Evolutionary conservation across 2,888 invertebrate species (phyloP).

Genomic region (Baronia brevicornis): DNA sequence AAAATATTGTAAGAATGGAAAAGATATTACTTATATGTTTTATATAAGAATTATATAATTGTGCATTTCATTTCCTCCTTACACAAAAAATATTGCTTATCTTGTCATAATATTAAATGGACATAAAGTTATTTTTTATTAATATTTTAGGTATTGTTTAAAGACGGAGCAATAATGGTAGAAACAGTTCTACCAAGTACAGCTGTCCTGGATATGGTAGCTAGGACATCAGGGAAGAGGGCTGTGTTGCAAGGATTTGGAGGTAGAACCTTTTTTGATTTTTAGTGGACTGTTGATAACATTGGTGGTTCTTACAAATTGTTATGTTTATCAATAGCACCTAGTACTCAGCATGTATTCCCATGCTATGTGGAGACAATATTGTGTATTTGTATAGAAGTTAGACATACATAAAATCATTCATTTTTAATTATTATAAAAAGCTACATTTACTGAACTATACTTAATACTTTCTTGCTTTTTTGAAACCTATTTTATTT

Average conservation of each 20-base stretch:
- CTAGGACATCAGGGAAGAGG: constrained; percentile 78
- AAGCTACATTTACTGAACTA: too few species aligned
- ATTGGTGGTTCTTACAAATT: too few species aligned
- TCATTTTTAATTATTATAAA: too few species aligned
- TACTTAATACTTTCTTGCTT: too few species aligned
- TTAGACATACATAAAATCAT: too few species aligned
- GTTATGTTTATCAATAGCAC: too few species aligned
- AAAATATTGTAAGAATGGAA: background rate
- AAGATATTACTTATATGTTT: background rate
- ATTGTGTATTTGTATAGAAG: too few species aligned
- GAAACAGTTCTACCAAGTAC: constrained; percentile 79
- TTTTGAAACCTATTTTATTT: too few species aligned
- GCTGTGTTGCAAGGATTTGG: constrained; percentile 89
- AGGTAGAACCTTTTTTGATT: constrained; percentile 45
- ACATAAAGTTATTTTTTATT: too few species aligned
- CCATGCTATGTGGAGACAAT: too few species aligned
- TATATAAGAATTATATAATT: constrained; percentile 24
- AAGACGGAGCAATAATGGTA: constrained; percentile 80
- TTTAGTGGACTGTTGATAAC: background rate
- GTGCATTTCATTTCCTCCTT: constrained; percentile 14
- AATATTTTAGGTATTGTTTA: constrained; percentile 60
- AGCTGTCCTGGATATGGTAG: constrained; percentile 58
- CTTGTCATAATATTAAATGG: background rate
- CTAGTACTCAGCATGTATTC: too few species aligned
- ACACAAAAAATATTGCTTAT: background rate